Evolutionary conservation across 2,797 vertebrate species (phyloP).

Genomic region (Typhlichthys subterraneus): DNA sequence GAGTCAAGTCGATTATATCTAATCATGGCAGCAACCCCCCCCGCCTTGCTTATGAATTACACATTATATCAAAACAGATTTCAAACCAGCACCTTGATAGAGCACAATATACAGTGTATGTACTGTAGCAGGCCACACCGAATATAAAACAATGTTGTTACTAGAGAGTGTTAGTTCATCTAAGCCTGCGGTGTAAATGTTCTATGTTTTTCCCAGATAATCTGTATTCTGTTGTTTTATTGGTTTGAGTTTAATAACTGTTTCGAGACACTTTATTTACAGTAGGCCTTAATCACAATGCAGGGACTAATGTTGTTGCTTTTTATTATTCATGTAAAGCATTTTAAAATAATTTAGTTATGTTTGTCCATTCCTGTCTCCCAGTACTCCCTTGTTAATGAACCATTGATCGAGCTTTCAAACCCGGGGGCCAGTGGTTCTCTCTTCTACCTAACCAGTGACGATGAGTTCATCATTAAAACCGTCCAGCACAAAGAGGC

Average conservation of each 20-base stretch:
- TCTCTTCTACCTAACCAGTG: conserved; percentile 96
- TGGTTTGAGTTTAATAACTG: neutral
- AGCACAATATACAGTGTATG: neutral
- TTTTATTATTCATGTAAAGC: neutral
- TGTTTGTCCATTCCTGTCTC: conserved; percentile 21
- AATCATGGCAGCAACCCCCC: conserved; percentile 1
- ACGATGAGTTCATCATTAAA: conserved; percentile 98
- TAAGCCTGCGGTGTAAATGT: too few relatives aligned
- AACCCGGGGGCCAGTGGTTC: conserved; percentile 97
- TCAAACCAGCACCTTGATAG: conserved; percentile 1
- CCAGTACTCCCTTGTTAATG: conserved; percentile 94
- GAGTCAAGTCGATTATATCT: too few relatives aligned
- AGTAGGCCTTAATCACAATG: too few relatives aligned
- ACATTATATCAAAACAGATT: too few relatives aligned
- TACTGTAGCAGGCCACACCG: too few relatives aligned
- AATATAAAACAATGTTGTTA: conserved; percentile 6
- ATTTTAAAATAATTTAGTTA: conserved; percentile 16
- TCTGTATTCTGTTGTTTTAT: neutral
- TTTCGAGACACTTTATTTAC: conserved; percentile 9
- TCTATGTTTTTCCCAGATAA: too few relatives aligned
- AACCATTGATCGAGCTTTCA: conserved; percentile 93
- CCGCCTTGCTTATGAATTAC: too few relatives aligned
- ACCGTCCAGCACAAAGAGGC: conserved; percentile 99
- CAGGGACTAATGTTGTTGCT: neutral
- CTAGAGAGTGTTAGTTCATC: too few relatives aligned